phyloP scores from a whole-genome alignment of 1,140 invertebrate species.

The Melitaea cinxia region DNA sequence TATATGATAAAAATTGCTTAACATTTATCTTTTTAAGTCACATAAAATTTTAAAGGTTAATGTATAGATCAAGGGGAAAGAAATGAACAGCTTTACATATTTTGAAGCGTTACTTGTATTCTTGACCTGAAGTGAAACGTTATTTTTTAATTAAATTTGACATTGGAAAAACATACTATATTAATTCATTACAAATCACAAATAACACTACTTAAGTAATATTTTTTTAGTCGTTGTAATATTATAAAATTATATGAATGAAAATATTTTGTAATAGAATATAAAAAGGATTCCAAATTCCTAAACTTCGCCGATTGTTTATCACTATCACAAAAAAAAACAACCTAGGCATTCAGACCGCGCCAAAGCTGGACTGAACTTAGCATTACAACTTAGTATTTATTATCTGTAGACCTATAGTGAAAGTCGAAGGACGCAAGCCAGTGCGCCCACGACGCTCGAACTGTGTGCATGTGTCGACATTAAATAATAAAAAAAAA shows the following conservation, averaged over 20 bases:
- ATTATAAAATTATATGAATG: too few species aligned
- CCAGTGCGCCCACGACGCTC: slow-evolving; percentile 50
- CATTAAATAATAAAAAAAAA: slow-evolving; percentile 21
- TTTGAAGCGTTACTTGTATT: not conserved
- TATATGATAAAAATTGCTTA: too few species aligned
- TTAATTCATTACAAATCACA: too few species aligned
- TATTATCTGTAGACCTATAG: slow-evolving; percentile 52
- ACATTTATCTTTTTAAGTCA: too few species aligned
- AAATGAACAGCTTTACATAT: not conserved
- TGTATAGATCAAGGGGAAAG: not conserved
- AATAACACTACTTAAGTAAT: too few species aligned
- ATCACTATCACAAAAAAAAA: slow-evolving; percentile 6
- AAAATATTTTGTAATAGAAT: too few species aligned
- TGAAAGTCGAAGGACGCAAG: slow-evolving; percentile 70
- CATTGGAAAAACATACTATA: too few species aligned
- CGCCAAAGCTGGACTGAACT: slow-evolving; percentile 34
- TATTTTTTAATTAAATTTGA: not conserved
- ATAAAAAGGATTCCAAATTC: too few species aligned
- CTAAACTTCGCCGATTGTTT: not conserved
- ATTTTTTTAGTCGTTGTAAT: too few species aligned
- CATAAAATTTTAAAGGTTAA: not conserved
- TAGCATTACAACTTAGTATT: slow-evolving; percentile 29
- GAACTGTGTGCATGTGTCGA: slow-evolving; percentile 46
- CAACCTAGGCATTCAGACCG: slow-evolving; percentile 37
- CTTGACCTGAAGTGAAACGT: not conserved